Evolutionary conservation across 2,113 vertebrate genomes (phyloP).

Genomic region (Amphiprion percula): DNA sequence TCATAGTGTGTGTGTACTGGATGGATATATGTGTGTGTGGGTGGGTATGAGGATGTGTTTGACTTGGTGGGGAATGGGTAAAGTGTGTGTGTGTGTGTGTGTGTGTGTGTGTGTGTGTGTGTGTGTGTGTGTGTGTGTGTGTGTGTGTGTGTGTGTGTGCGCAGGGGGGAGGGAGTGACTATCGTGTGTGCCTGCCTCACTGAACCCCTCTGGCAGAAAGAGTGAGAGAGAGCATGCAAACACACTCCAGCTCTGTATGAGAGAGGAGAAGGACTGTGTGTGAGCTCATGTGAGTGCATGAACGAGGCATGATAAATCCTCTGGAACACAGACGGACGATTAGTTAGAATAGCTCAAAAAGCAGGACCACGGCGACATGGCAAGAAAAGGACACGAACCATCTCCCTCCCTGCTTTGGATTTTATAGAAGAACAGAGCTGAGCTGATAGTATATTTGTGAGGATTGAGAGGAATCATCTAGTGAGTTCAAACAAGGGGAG

Average conservation of each 20-base stretch:
- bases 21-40: constrained; percentile 42
- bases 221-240: constrained; percentile 51
- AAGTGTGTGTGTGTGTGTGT: not conserved
- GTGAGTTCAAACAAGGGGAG: constrained; percentile 32
- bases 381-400: constrained; percentile 42
- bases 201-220: constrained; percentile 72
- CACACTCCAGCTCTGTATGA: constrained; percentile 64
- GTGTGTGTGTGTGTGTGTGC: constrained; percentile 16
- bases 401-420: constrained; percentile 51
- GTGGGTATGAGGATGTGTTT: constrained; percentile 22
- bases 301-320: constrained; percentile 71
- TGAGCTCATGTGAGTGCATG: constrained; percentile 74
- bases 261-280: constrained; percentile 63
- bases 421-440: constrained; percentile 37
- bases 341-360: constrained; percentile 58
- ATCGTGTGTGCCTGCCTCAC: constrained; percentile 74
- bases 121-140: not conserved
- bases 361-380: constrained; percentile 54
- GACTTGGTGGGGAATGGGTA: not conserved
- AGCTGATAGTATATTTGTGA: constrained; percentile 18
- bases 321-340: constrained; percentile 61
- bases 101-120: not conserved
- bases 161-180: constrained; percentile 69
- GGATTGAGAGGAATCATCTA: constrained; percentile 22
- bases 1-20: constrained; percentile 28